A percentile compares a stretch with the other conserved stretches of the same genome.
Conservation (phyloP, 2,113 vertebrate genomes). For the Alces alces region DNA sequence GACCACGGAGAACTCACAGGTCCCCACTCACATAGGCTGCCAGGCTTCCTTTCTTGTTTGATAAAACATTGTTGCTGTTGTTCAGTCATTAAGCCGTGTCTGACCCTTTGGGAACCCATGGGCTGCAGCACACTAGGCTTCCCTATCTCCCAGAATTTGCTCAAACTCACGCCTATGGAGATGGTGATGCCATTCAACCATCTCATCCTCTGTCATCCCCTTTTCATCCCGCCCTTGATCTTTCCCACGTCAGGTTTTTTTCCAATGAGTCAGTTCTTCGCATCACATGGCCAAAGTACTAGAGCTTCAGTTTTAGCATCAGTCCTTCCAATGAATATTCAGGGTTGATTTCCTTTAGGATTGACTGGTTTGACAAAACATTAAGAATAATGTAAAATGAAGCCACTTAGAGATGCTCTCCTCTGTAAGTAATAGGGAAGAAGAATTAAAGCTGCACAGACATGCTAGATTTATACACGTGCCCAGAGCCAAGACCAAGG, state of each 20-base stretch:
- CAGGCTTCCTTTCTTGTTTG: neutral
- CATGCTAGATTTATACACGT: slow-evolving; percentile 66
- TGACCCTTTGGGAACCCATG: neutral
- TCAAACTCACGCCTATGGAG: neutral
- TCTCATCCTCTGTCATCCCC: neutral
- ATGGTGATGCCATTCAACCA: neutral
- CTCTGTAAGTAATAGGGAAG: slow-evolving; percentile 61
- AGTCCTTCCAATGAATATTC: neutral
- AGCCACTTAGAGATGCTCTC: slow-evolving; percentile 16
- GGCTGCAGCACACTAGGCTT: neutral
- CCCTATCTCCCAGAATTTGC: neutral
- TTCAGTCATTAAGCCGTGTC: neutral
- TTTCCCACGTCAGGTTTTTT: neutral
- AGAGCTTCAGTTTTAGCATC: neutral
- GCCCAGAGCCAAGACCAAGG: neutral
- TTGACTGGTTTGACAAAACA: neutral
- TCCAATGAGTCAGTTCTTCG: fast-evolving
- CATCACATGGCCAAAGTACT: neutral
- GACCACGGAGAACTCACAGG: neutral
- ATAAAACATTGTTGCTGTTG: neutral
- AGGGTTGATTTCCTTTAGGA: neutral
- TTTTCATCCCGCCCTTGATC: neutral
- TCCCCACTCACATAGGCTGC: neutral
- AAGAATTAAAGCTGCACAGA: slow-evolving; percentile 52
- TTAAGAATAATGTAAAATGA: slow-evolving; percentile 7